Base-by-base conservation (phyloP, 2,888 invertebrate species). In the Orchesella flavescens region DNA sequence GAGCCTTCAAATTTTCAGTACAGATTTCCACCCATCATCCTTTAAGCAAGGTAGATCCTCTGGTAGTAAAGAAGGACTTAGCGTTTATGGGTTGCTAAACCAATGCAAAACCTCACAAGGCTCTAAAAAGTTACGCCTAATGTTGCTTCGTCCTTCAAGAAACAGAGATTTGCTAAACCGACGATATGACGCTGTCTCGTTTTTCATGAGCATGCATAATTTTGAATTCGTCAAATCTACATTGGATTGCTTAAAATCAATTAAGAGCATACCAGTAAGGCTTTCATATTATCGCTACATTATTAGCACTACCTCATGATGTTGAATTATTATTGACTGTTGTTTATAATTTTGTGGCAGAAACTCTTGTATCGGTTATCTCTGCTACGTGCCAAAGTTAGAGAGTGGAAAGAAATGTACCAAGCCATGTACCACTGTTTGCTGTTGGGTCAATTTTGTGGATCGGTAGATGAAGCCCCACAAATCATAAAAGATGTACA, bases 1-100 rank as follows among this genome's bases (percentile, higher is more conserved):
- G 80, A 94, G 94, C 0, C 91, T 97, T 57, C 94, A 95, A 90
- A 93, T 97, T 86, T 95, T 96, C 90, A 93, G 93, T 85, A 91
- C 92, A 1, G 92, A 93, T 73, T 91, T 93, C 1, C 95, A 95
- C 89, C 95, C 95, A 10, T 94, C 95, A 83, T 92, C 92, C 46
- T 94, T 94, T 89, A 95, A 94, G 90, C 94, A 94, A 7, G 91
- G 91, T 43, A 91, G 91, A 0, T 91, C 91, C 9, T 91, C 91
- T 84, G 76, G 80, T 10, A 91, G 89, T 77, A 93, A 93, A 88
- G 95, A 95, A 89, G 95, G 95, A 0, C 91, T 94, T 24, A 95
- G 95, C 89, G 90, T 96, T 3, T 95, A 92, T 89, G 93, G 93
- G 46, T 89, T 96, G 63, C 92, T 95, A 89, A 93, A 93, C 90